phyloP scores from a whole-genome alignment of 2,113 vertebrate genomes.

The Naja naja region DNA sequence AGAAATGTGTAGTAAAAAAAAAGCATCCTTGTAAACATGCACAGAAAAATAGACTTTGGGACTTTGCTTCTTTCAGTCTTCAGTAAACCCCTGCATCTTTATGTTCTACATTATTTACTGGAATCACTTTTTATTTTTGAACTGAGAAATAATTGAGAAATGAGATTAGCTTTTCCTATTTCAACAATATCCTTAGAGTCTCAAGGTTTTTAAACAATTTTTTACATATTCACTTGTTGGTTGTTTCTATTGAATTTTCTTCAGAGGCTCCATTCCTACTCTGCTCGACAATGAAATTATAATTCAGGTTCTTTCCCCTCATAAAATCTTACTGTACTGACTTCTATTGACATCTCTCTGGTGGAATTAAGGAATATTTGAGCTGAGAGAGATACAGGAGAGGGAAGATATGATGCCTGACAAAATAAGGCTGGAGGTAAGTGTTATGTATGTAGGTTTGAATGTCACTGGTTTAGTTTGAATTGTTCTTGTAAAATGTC shows the following conservation, averaged over 20 bases:
- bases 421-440: slow-evolving; percentile 1
- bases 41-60: background rate
- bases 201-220: background rate
- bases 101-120: background rate
- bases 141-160: background rate
- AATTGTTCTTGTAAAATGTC: too few species aligned
- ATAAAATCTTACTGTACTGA: background rate
- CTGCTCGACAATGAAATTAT: background rate
- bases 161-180: background rate
- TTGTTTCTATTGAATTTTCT: background rate
- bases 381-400: background rate
- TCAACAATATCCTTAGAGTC: background rate
- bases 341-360: slow-evolving; percentile 5
- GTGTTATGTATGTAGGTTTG: too few species aligned
- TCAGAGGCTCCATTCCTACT: background rate
- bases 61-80: background rate
- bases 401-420: background rate
- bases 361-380: background rate
- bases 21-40: background rate
- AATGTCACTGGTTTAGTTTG: too few species aligned
- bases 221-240: background rate
- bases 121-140: background rate
- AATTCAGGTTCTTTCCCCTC: background rate
- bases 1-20: background rate
- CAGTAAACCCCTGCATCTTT: background rate